Conservation (phyloP, 23 tunicate genomes). For the Corella eumyota region DNA sequence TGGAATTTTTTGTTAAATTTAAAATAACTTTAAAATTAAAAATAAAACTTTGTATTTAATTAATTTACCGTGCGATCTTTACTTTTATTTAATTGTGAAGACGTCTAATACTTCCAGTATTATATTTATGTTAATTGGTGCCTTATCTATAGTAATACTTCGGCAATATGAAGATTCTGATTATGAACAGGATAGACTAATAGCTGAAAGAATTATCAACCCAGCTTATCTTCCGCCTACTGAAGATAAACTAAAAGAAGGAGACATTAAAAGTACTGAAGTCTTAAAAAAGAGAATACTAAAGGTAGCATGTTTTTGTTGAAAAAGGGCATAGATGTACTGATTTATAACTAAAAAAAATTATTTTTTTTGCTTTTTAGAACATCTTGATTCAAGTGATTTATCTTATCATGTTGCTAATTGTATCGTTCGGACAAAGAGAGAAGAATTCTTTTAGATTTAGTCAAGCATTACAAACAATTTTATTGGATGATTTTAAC, state of each 20-base stretch:
- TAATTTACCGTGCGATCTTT: no score
- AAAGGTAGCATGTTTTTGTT: neutral
- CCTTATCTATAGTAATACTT: no score
- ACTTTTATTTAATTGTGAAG: no score
- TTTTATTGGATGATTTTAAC: constrained; percentile 4
- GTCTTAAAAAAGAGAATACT: neutral
- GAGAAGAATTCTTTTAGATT: constrained; percentile 11
- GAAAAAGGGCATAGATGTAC: no score
- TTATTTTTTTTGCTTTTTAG: constrained; percentile 7
- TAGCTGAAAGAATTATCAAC: constrained; percentile 9
- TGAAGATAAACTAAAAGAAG: neutral
- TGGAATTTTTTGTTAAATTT: no score
- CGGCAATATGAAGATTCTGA: no score
- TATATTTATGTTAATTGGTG: no score
- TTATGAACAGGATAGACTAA: neutral
- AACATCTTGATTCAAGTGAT: constrained; percentile 31
- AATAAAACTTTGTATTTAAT: no score
- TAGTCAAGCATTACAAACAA: constrained; percentile 12
- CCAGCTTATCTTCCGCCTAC: constrained; percentile 30
- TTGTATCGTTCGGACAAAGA: constrained; percentile 19
- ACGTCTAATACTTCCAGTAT: no score
- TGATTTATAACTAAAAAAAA: no score
- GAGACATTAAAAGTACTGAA: neutral
- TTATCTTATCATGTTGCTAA: constrained; percentile 27
- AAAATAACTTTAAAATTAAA: no score